Evolutionary conservation across 64 coral and sea anemone genomes (phyloP), one percentile per base, ranked within the genome.

Genomic region (Platygyra sinensis): DNA sequence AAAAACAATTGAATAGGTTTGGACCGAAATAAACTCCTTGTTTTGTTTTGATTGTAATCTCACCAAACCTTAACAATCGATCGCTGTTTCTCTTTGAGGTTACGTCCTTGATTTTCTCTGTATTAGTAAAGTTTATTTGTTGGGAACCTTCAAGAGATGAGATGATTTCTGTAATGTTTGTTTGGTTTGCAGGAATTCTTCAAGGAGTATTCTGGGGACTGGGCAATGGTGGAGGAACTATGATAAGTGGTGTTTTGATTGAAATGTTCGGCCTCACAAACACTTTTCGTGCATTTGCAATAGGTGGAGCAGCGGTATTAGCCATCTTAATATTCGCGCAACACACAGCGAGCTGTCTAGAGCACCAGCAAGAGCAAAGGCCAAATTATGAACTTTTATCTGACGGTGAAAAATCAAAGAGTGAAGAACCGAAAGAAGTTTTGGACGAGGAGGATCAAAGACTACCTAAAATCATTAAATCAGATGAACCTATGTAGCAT

Each of bases 181-280:
- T 16, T 52, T 50, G 5, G 17, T 79, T 52, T 84, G 13, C 52
- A 98, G 96, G 96, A 22, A 95, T 98, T 52, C 93, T 98, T 12
- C 96, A 98, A 82, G 96, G 87, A 19, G 73, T 95, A 39, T 98
- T 95, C 85, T 98, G 93, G 89, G 96, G 96, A 16, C 87, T 98
- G 13, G 96, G 96, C 0, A 98, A 95, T 79, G 96, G 96, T 15
- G 91, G 93, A 24, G 96, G 96, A 25, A 95, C 96, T 76, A 90
- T 98, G 65, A 55, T 91, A 78, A 88, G 96, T 22, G 96, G 96
- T 13, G 72, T 63, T 73, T 30, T 98, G 27, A 92, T 93, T 18
- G 79, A 98, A 17, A 30, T 82, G 18, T 86, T 90, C 51, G 93
- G 96, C 28, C 24, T 87, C 39, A 50, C 80, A 7, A 87, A 51